phyloP scores from a whole-genome alignment of 2,113 vertebrate genomes.

The Sitta europaea region DNA sequence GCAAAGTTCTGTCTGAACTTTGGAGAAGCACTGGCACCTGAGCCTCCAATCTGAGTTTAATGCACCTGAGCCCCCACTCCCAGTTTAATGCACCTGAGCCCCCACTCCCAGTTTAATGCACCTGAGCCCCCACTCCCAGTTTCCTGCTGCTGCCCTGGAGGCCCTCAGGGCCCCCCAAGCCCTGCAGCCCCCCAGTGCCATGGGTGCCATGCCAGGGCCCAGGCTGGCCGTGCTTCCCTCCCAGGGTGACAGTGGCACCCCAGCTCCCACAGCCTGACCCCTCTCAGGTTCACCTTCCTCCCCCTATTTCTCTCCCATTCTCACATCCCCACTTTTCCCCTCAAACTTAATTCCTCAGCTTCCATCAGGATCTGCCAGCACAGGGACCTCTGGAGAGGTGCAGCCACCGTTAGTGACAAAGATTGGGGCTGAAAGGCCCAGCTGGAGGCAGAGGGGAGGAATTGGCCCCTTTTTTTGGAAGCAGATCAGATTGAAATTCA shows the following conservation, averaged over 20 bases:
- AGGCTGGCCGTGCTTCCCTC: rapidly evolving
- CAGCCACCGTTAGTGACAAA: not conserved
- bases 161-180: not conserved
- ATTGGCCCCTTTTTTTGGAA: not conserved
- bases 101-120: not conserved
- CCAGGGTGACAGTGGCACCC: rapidly evolving
- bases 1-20: rapidly evolving
- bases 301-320: not conserved
- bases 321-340: not conserved
- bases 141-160: not conserved
- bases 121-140: not conserved
- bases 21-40: not conserved
- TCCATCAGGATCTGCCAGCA: not conserved
- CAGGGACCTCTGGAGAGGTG: not conserved
- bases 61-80: not conserved
- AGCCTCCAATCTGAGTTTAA: not conserved
- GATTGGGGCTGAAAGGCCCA: not conserved
- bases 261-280: not conserved
- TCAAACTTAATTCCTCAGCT: not conserved
- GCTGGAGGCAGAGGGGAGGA: not conserved
- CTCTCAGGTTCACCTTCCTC: not conserved
- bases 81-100: not conserved
- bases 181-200: not conserved
- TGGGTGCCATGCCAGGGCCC: not conserved
- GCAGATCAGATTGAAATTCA: not conserved